phyloP scores from a whole-genome alignment of 2,113 vertebrate genomes.

The Chloropsis cyanopogon region DNA sequence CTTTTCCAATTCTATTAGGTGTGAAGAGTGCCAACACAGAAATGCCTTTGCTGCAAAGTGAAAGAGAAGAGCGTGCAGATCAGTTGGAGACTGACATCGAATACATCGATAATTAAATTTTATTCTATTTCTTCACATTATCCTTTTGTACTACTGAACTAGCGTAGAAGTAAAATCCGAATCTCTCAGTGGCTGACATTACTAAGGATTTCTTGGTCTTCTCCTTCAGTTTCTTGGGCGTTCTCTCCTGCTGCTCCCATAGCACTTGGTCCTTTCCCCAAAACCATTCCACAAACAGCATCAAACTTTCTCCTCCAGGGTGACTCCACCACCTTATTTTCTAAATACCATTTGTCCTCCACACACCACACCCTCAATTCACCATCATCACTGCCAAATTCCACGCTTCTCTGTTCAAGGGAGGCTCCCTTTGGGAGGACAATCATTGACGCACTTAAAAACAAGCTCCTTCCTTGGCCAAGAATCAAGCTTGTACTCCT shows the following conservation, averaged over 20 bases:
- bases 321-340: not conserved
- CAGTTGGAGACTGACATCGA: not conserved
- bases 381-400: not conserved
- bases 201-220: not conserved
- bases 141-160: not conserved
- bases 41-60: not conserved
- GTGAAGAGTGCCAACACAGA: not conserved
- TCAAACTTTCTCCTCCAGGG: not conserved
- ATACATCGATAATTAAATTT: constrained; percentile 28
- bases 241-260: not conserved
- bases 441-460: not conserved
- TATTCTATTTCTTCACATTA: not conserved
- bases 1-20: constrained; percentile 27
- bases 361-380: not conserved
- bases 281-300: not conserved
- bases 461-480: not conserved
- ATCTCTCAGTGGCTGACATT: not conserved
- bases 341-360: not conserved
- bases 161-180: not conserved
- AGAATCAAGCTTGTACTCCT: not conserved
- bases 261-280: not conserved
- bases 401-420: not conserved
- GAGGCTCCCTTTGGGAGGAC: not conserved
- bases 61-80: not conserved
- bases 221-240: not conserved